Percentiles rank a stretch among this genome's conserved stretches.
These are phyloP conservation scores for Arge pagana DNA, from an alignment of 2,888 invertebrate species.

Conservation along the genomic window DNA sequence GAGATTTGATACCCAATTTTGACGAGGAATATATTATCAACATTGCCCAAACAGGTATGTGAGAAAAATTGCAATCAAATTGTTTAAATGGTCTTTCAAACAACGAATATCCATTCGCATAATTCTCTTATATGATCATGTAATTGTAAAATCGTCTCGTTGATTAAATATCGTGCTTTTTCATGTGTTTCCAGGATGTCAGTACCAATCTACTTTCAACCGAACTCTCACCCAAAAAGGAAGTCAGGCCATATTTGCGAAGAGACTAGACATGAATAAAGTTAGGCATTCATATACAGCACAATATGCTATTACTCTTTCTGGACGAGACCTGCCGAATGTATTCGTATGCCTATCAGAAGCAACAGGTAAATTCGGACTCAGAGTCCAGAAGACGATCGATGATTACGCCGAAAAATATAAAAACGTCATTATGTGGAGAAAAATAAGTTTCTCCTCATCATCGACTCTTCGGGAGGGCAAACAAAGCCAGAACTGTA, in stretches of 20 bases:
- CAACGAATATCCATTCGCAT: neutral
- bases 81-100: neutral
- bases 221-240: slow-evolving; percentile 18
- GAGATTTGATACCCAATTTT: neutral
- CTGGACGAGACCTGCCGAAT: slow-evolving; percentile 26
- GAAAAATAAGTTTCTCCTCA: slow-evolving; percentile 26
- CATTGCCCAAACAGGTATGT: slow-evolving; percentile 17
- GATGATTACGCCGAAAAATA: slow-evolving; percentile 25
- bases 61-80: neutral
- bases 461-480: slow-evolving; percentile 32
- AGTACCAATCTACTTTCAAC: slow-evolving; percentile 27
- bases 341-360: slow-evolving; percentile 31
- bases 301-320: slow-evolving; percentile 27
- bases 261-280: slow-evolving; percentile 26
- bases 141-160: neutral
- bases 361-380: slow-evolving; percentile 25
- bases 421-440: slow-evolving; percentile 24
- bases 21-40: slow-evolving; percentile 14
- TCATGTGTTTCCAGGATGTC: slow-evolving; percentile 16
- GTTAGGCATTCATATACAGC: slow-evolving; percentile 30
- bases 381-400: slow-evolving; percentile 23
- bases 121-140: neutral
- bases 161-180: neutral
- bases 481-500: slow-evolving; percentile 30
- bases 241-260: slow-evolving; percentile 26